phyloP scores from a whole-genome alignment of 2,797 vertebrate genomes.

The Pseudopleuronectes americanus region DNA sequence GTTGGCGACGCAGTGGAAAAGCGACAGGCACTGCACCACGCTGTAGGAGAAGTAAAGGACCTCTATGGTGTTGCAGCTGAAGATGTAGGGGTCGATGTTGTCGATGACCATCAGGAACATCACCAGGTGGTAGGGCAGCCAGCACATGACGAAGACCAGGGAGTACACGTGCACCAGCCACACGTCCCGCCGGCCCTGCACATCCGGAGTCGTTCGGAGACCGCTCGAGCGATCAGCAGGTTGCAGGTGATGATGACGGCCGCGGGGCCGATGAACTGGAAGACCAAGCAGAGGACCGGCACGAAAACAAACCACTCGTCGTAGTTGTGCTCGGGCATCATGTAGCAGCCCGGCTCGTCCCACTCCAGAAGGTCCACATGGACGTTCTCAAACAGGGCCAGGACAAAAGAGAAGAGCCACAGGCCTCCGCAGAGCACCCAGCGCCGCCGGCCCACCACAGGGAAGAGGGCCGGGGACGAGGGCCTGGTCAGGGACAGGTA shows the following conservation, averaged over 20 bases:
- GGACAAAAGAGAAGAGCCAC: constrained; percentile 86
- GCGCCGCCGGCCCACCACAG: constrained; percentile 78
- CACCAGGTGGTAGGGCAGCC: constrained; percentile 90
- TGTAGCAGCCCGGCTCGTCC: constrained; percentile 89
- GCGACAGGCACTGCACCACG: constrained; percentile 87
- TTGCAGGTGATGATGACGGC: constrained; percentile 89
- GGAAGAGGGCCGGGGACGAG: constrained; percentile 78
- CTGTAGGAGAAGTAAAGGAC: constrained; percentile 89
- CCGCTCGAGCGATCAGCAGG: constrained; percentile 83
- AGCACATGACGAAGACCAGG: constrained; percentile 87
- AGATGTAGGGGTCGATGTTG: constrained; percentile 61
- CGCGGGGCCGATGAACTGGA: constrained; percentile 91
- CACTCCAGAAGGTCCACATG: constrained; percentile 89
- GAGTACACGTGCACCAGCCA: constrained; percentile 91
- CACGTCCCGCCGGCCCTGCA: constrained; percentile 83
- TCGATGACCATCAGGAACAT: constrained; percentile 85
- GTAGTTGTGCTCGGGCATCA: constrained; percentile 84
- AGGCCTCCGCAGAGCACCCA: constrained; percentile 82
- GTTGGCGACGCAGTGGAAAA: constrained; percentile 93
- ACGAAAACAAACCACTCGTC: constrained; percentile 82
- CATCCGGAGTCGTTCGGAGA: constrained; percentile 71
- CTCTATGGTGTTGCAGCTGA: constrained; percentile 85
- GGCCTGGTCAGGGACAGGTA: constrained; percentile 86
- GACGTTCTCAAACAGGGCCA: constrained; percentile 89
- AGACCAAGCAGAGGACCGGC: constrained; percentile 78